These are phyloP conservation scores for Gasterosteus aculeatus DNA, from an alignment of 2,113 vertebrate genomes.

Conservation along the genomic window DNA sequence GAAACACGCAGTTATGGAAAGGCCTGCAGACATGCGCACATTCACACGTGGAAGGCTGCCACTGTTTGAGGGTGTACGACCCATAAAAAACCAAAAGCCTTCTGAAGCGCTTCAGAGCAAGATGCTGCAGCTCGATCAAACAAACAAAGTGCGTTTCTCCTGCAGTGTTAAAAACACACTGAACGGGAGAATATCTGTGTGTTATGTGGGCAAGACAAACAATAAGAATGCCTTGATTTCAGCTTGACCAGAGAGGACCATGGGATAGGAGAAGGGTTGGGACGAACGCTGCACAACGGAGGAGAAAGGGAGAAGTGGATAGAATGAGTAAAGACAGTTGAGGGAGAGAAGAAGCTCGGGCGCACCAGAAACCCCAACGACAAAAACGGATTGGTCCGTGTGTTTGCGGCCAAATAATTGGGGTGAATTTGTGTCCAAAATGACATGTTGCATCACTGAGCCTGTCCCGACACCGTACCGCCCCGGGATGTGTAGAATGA, in stretches of 20 bases:
- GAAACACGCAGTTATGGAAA: conserved; percentile 58
- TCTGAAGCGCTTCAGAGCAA: conserved; percentile 38
- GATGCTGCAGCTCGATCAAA: conserved; percentile 19
- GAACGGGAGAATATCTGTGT: neutral
- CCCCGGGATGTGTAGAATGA: too few relatives aligned
- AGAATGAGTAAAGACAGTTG: conserved; percentile 1
- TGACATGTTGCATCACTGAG: neutral
- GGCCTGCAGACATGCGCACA: conserved; percentile 57
- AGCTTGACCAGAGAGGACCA: neutral
- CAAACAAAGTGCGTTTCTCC: conserved; percentile 25
- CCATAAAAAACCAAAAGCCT: conserved; percentile 55
- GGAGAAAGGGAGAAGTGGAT: neutral
- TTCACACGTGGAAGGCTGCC: conserved; percentile 69
- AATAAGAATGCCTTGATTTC: conserved; percentile 32
- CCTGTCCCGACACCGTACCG: neutral
- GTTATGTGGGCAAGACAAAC: conserved; percentile 29
- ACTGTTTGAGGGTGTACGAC: conserved; percentile 60
- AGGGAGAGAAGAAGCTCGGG: conserved; percentile 6
- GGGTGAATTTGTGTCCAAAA: neutral
- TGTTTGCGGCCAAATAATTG: neutral
- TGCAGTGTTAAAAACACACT: conserved; percentile 15
- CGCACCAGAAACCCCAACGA: conserved; percentile 20
- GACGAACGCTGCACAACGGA: neutral
- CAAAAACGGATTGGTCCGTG: conserved; percentile 35
- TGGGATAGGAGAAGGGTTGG: neutral